Evolutionary conservation across 1,140 invertebrate species (phyloP).

Genomic region (Saccostrea echinata): DNA sequence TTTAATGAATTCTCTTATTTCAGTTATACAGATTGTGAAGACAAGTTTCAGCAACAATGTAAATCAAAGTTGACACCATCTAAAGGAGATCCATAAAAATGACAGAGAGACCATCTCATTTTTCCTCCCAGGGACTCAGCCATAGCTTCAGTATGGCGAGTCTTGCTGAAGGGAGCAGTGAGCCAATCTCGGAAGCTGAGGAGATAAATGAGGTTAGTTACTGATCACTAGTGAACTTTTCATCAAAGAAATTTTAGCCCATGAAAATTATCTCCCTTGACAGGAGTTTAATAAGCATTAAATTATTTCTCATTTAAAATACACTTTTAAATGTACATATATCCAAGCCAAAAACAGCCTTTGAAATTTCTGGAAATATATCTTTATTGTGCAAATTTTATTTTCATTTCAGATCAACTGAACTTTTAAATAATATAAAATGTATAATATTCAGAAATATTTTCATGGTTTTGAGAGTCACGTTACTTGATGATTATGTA

Average conservation of each 20-base stretch:
- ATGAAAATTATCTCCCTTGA: no score
- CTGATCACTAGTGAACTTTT: neutral
- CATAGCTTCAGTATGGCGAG: constrained; percentile 72
- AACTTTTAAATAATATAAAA: neutral
- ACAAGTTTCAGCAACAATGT: neutral
- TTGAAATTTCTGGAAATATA: no score
- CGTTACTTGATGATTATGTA: no score
- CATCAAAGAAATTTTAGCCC: neutral
- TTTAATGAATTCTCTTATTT: no score
- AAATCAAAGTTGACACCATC: neutral
- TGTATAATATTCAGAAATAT: neutral
- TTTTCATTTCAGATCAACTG: no score
- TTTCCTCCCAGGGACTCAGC: constrained; percentile 50
- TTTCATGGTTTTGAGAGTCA: no score
- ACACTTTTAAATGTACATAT: no score
- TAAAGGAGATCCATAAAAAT: constrained; percentile 7
- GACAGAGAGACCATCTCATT: constrained; percentile 15
- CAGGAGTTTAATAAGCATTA: neutral
- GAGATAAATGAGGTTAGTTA: constrained; percentile 71
- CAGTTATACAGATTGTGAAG: no score
- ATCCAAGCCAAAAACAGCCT: no score
- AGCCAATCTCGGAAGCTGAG: constrained; percentile 71
- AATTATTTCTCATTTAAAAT: no score
- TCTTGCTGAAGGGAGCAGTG: constrained; percentile 73
- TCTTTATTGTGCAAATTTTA: no score